Evolutionary conservation across 2,888 invertebrate species (phyloP), one percentile per base, ranked within the genome.

Genomic region (Tenthredo notha): DNA sequence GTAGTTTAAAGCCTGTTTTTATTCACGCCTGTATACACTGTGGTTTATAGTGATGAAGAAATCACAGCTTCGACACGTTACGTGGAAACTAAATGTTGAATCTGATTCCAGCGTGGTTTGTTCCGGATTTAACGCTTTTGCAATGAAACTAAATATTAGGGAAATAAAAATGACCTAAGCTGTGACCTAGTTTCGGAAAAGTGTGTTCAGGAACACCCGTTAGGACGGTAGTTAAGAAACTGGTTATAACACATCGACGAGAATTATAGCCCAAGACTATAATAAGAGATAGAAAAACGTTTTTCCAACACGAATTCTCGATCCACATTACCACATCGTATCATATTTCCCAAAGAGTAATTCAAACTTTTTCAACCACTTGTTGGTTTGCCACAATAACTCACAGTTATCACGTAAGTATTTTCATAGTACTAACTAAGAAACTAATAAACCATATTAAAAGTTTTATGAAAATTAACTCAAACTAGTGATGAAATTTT

Each of bases 361-460:
- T 54, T 77, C 47, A 77, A 54, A 77, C 77, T 77, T 50, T 43
- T 29, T 54, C 77, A 33, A 77, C 77, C 77, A 77, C 74, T 74
- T 74, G 74, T 74, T 29, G 74, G 40, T 43, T 74, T 74, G 5
- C 74, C 40, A 43, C 10, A 33, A 47, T 50, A 40, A 74, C 74
- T 74, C 37, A n/a, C 21, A 67, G 10, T 33, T 67, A 33, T 12
- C 12, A 70, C 70, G 15, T n/a, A 70, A 15, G n/a, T 40, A 37
- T 37, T n/a, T 10, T 18, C 37, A 15, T n/a, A 7, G 1, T n/a
- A 54, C 18, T 54, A 54, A 54, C 18, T 54, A 54, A 54, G 54
- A n/a, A 54, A n/a, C n/a, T 54, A 54, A 54, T n/a, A 5, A 50
- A 18, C 50, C 50, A 18, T 50, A 50, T 43, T 61, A 12, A 61